Conservation (phyloP, 2,888 invertebrate genomes). For the Salticus scenicus region DNA sequence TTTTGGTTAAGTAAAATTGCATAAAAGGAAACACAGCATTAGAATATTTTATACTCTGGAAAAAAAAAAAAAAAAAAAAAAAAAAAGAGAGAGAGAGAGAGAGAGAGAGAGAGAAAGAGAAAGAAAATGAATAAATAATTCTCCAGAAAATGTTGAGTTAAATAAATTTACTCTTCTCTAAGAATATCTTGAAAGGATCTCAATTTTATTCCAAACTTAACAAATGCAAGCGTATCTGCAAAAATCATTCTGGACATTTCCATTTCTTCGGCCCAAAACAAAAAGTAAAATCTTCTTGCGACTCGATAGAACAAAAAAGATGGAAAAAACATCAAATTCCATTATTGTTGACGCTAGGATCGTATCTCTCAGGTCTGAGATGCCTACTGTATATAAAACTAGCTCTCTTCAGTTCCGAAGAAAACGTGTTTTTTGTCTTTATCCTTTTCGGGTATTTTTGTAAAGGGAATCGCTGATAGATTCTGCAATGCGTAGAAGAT, state of each 20-base stretch:
- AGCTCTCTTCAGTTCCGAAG: neutral
- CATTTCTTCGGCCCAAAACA: neutral
- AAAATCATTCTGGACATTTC: slow-evolving; percentile 21
- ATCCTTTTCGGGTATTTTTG: neutral
- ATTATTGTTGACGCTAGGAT: slow-evolving; percentile 4
- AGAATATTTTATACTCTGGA: too few species aligned
- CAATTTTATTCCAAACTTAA: neutral
- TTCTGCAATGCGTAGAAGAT: too few species aligned
- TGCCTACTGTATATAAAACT: neutral
- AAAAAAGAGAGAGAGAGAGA: too few species aligned
- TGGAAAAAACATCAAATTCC: neutral
- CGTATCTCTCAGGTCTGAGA: neutral
- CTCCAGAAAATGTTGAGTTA: too few species aligned
- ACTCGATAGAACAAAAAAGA: neutral
- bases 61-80: too few species aligned
- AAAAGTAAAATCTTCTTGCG: slow-evolving; percentile 2
- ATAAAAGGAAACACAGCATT: too few species aligned
- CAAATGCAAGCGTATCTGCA: neutral
- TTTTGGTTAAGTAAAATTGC: too few species aligned
- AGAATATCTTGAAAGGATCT: neutral
- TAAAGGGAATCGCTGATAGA: neutral
- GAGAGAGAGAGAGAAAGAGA: too few species aligned
- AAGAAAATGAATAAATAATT: too few species aligned
- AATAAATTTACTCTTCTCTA: neutral
- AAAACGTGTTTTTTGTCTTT: slow-evolving; percentile 3